Percentiles rank a stretch among this genome's conserved stretches.
Conservation (phyloP, 2,113 vertebrate species). For the Tachysurus fulvidraco region DNA sequence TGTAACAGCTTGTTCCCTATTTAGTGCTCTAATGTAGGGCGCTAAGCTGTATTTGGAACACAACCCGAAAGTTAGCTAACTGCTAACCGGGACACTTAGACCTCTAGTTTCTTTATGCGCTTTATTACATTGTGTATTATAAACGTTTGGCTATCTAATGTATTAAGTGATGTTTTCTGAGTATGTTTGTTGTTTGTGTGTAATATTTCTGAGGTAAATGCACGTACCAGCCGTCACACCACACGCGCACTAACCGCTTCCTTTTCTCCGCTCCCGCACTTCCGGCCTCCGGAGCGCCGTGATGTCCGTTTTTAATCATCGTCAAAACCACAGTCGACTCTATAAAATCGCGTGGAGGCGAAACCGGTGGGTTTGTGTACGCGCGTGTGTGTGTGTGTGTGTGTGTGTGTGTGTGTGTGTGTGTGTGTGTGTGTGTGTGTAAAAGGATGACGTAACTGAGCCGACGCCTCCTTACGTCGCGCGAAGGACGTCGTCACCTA, state of each 20-base stretch:
- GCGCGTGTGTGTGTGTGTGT: neutral
- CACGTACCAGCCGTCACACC: constrained; percentile 95
- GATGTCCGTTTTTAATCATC: constrained; percentile 86
- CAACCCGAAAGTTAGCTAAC: neutral
- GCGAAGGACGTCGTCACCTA: neutral
- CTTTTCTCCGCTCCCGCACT: constrained; percentile 68
- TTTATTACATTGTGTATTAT: no score
- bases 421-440: neutral
- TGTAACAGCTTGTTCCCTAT: neutral
- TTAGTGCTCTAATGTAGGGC: neutral
- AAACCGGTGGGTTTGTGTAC: neutral
- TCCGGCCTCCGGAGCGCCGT: constrained; percentile 45
- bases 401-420: neutral
- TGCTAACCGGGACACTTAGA: neutral
- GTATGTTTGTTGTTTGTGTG: neutral
- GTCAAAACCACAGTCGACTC: neutral
- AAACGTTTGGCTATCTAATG: no score
- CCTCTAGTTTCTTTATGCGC: neutral
- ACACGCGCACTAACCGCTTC: constrained; percentile 79
- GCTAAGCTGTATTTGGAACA: neutral
- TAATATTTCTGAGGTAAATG: neutral
- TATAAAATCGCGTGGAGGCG: neutral
- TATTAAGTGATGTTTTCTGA: no score
- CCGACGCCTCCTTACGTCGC: constrained; percentile 16
- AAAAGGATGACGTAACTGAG: neutral